phyloP scores from a whole-genome alignment of 2,888 invertebrate genomes.

The Pheosia tremula region DNA sequence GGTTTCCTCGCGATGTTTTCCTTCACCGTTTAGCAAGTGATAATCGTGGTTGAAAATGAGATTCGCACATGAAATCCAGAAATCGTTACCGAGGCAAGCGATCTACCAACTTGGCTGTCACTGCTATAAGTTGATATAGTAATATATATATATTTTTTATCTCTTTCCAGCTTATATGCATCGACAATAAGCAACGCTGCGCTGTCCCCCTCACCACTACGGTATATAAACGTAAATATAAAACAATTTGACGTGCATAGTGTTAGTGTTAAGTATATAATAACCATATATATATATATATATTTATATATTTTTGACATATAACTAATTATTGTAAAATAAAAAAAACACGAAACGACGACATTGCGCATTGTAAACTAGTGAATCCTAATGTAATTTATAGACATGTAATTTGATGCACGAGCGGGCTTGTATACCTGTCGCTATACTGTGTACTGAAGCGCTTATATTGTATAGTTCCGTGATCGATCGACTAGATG shows the following conservation, averaged over 20 bases:
- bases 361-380: neutral
- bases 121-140: neutral
- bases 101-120: too few species aligned
- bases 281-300: constrained; percentile 40
- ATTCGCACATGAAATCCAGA: too few species aligned
- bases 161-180: constrained; percentile 71
- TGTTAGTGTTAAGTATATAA: constrained; percentile 50
- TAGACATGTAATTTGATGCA: constrained; percentile 32
- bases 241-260: constrained; percentile 39
- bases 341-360: constrained; percentile 28
- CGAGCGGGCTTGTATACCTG: constrained; percentile 17
- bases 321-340: constrained; percentile 16
- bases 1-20: too few species aligned
- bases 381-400: neutral
- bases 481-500: too few species aligned
- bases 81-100: too few species aligned
- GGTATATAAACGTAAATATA: constrained; percentile 22
- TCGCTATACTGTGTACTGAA: too few species aligned
- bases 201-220: constrained; percentile 30
- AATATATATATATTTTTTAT: constrained; percentile 18
- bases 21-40: too few species aligned
- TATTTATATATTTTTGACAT: constrained; percentile 49
- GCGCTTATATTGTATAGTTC: too few species aligned
- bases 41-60: too few species aligned
- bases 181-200: constrained; percentile 72